Base-by-base conservation (phyloP, 2,888 invertebrate genomes). In the Oxyteleia sp. region DNA sequence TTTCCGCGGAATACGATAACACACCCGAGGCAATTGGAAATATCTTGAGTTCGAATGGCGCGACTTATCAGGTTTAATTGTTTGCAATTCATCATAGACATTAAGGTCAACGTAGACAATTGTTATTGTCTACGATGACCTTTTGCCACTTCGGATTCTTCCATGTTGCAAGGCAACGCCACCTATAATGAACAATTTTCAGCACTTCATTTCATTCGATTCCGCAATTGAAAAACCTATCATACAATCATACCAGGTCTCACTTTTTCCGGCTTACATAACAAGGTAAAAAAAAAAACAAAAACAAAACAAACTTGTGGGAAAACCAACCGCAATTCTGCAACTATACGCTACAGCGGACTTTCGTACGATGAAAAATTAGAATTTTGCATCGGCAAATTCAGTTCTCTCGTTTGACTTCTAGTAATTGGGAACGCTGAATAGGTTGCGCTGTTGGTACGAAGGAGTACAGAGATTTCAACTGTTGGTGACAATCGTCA, bases 91-190 rank as follows among this genome's bases (percentile, higher is more conserved):
- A 68, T 68, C 45, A 32, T 55, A 20, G 32, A 32, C 66, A 66
- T 66, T 66, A 66, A 66, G 53, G 53, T 35, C 53, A 66, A n/a
- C 43, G 66, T 41, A 66, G 53, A 66, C 66, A 66, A 53, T 66
- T 35, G 41, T 43, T 41, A 55, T 68, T 68, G 68, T 68, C 55
- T 55, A 43, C 1, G 45, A n/a, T 55, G 68, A 68, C 68, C 68
- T 68, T 45, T 68, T 55, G 68, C 16, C 68, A 66, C 43, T 29
- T n/a, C 4, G 41, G 29, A 13, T 66, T 51, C 43, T 69, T 55
- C 45, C 35, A 10, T n/a, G 32, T 43, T 32, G 5, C 41, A 18
- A 11, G 16, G 26, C 51, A 66, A 8, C 43, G 66, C 41, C 55
- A 69, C 13, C 29, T 69, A 4, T n/a, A 43, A 1, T 16, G 32